Conservation (phyloP, 2,797 vertebrate genomes). For the Tolypeutes matacus region DNA sequence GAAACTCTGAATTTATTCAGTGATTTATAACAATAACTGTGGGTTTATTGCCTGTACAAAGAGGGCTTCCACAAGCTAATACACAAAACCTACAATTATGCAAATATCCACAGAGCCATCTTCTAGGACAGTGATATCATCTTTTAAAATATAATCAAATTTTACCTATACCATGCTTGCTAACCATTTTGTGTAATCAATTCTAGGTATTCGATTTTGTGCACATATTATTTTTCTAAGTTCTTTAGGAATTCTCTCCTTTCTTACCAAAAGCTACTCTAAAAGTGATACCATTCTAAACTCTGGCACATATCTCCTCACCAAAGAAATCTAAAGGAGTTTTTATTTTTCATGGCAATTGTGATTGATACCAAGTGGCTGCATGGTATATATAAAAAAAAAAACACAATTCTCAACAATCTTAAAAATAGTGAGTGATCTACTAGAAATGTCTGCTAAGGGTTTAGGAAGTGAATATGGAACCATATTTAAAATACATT, state of each 20-base stretch:
- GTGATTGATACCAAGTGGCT: neutral
- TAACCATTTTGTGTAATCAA: neutral
- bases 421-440: neutral
- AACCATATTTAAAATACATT: neutral
- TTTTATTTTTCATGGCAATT: too few relatives aligned
- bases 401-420: neutral
- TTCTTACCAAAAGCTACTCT: neutral
- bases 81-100: neutral
- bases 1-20: neutral
- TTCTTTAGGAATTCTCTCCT: neutral
- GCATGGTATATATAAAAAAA: neutral
- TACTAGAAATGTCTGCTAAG: neutral
- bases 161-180: neutral
- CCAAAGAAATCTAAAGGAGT: neutral
- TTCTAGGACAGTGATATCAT: neutral
- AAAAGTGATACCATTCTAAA: neutral
- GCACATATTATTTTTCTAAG: neutral
- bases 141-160: neutral
- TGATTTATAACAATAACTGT: neutral
- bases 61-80: neutral
- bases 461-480: neutral
- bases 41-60: neutral
- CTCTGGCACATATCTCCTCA: neutral
- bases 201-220: neutral
- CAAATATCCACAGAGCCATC: neutral